Percentiles rank a stretch among this genome's conserved stretches.
phyloP scores from a whole-genome alignment of 1,140 invertebrate species.

The Octopus sinensis region DNA sequence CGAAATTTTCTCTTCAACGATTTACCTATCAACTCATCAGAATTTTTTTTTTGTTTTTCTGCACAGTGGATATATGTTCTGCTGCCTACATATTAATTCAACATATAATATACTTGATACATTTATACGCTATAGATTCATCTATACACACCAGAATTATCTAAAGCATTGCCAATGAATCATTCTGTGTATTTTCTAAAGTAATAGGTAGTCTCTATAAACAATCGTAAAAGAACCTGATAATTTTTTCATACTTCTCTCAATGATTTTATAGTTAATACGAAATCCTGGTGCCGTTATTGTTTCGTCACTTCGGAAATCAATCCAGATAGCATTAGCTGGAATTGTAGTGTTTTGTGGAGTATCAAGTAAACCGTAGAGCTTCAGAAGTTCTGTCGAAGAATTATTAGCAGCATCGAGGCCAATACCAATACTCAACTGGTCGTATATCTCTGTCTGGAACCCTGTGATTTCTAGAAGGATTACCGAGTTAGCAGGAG shows the following conservation, averaged over 20 bases:
- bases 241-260: slow-evolving; percentile 15
- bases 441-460: slow-evolving; percentile 25
- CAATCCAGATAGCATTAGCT: slow-evolving; percentile 25
- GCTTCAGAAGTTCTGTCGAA: slow-evolving; percentile 12
- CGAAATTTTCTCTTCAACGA: too few species aligned
- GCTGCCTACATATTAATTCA: too few species aligned
- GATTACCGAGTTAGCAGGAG: slow-evolving; percentile 22
- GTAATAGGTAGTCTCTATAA: too few species aligned
- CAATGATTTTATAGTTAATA: slow-evolving; percentile 19
- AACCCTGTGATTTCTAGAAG: slow-evolving; percentile 15
- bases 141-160: too few species aligned
- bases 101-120: too few species aligned
- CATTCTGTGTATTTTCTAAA: too few species aligned
- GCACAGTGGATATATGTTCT: too few species aligned
- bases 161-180: too few species aligned
- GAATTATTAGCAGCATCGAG: slow-evolving; percentile 10
- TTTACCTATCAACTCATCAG: too few species aligned
- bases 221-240: too few species aligned
- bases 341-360: slow-evolving; percentile 20
- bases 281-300: slow-evolving; percentile 21
- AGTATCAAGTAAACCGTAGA: slow-evolving; percentile 18
- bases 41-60: too few species aligned
- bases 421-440: slow-evolving; percentile 22
- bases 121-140: too few species aligned
- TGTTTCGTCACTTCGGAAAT: slow-evolving; percentile 22